Evolutionary conservation across 2,888 invertebrate species (phyloP).

Genomic region (Hypsopygia costalis): DNA sequence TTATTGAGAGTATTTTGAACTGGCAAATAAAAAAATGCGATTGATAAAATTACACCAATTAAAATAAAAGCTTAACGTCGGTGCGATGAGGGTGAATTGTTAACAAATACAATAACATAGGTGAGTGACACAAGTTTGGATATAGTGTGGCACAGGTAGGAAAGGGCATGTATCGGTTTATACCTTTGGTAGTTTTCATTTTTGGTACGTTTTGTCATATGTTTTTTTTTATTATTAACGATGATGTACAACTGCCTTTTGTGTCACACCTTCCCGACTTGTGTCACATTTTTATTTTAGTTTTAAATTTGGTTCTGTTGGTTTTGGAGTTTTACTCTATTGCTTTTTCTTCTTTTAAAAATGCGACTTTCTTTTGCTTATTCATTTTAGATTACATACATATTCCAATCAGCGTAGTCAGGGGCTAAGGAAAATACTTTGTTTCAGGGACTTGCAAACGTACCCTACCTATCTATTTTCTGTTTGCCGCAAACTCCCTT

Average conservation of each 20-base stretch:
- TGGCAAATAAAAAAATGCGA: too few relatives aligned
- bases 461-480: not conserved
- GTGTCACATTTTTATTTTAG: slow-evolving; percentile 65
- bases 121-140: slow-evolving; percentile 81
- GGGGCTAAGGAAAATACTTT: too few relatives aligned
- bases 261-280: slow-evolving; percentile 81
- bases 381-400: too few relatives aligned
- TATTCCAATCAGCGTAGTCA: too few relatives aligned
- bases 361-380: too few relatives aligned
- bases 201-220: slow-evolving; percentile 15
- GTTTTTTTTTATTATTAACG: slow-evolving; percentile 21
- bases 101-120: slow-evolving; percentile 36
- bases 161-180: slow-evolving; percentile 42
- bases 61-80: slow-evolving; percentile 18
- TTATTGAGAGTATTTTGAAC: too few relatives aligned
- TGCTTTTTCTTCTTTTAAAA: not conserved
- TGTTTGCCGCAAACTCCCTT: too few relatives aligned
- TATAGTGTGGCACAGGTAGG: slow-evolving; percentile 79
- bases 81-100: slow-evolving; percentile 32
- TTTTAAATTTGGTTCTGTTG: slow-evolving; percentile 14
- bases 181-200: slow-evolving; percentile 2
- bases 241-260: slow-evolving; percentile 32
- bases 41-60: too few relatives aligned
- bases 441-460: too few relatives aligned
- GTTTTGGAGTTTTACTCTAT: slow-evolving; percentile 19